phyloP scores from a whole-genome alignment of 1,140 invertebrate genomes.

The Aphelenchoides besseyi region DNA sequence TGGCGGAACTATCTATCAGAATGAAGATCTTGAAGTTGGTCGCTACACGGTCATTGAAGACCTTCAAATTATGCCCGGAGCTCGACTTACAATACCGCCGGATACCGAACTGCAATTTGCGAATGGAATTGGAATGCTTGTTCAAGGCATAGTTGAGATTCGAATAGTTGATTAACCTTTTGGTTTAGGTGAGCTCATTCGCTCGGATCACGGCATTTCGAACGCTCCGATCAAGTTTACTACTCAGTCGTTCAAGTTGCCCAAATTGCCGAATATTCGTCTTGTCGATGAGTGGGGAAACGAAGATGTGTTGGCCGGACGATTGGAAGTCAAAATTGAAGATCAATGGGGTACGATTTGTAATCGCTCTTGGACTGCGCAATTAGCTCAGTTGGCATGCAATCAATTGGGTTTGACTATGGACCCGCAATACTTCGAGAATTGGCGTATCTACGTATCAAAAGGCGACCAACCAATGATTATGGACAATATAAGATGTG shows the following conservation, averaged over 20 bases:
- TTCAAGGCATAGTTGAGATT: constrained; percentile 41
- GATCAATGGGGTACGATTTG: constrained; percentile 91
- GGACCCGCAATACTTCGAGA: constrained; percentile 87
- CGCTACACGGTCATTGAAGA: constrained; percentile 78
- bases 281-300: constrained; percentile 56
- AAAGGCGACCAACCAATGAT: constrained; percentile 57
- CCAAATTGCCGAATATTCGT: constrained; percentile 48
- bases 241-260: constrained; percentile 38
- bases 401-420: constrained; percentile 87
- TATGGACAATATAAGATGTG: constrained; percentile 80
- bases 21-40: constrained; percentile 81
- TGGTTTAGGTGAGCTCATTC: constrained; percentile 56
- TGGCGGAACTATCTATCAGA: constrained; percentile 72
- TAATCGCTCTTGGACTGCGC: constrained; percentile 89
- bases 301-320: constrained; percentile 63
- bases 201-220: constrained; percentile 45
- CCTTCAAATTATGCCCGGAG: constrained; percentile 83
- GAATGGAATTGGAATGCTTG: constrained; percentile 89
- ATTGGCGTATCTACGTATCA: constrained; percentile 48
- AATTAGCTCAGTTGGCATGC: constrained; percentile 81
- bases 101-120: constrained; percentile 79
- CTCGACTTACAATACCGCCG: constrained; percentile 74
- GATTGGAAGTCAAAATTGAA: constrained; percentile 72
- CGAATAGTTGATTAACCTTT: constrained; percentile 19
- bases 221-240: constrained; percentile 54